These are phyloP conservation scores for Equus przewalskii DNA, from an alignment of 2,113 vertebrate species.

Conservation along the genomic window DNA sequence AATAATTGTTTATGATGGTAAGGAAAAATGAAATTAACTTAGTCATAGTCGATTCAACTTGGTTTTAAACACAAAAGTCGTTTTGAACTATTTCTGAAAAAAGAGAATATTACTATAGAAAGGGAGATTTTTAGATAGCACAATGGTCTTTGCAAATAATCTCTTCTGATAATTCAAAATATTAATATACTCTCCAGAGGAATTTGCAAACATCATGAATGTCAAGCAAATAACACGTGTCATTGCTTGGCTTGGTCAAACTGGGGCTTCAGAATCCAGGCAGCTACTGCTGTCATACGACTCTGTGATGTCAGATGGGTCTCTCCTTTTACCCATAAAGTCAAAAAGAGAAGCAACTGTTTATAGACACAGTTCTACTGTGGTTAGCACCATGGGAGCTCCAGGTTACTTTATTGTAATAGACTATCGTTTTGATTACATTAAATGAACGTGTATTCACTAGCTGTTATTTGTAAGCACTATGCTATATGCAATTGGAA, in stretches of 20 bases:
- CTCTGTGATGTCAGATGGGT: not conserved
- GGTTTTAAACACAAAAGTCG: not conserved
- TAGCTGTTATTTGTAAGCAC: not conserved
- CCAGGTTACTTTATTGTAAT: not conserved
- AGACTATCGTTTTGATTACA: not conserved
- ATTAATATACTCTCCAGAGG: not conserved
- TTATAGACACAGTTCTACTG: not conserved
- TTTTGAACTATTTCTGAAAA: not conserved
- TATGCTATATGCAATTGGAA: not conserved
- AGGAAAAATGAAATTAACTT: conserved; percentile 11
- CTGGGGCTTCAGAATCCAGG: rapidly evolving
- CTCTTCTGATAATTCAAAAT: not conserved
- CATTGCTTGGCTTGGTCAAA: not conserved
- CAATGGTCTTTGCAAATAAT: not conserved
- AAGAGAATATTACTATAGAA: not conserved
- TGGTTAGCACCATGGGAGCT: not conserved
- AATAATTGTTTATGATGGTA: not conserved
- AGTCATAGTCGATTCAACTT: not conserved
- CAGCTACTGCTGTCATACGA: not conserved
- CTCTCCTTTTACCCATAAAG: not conserved
- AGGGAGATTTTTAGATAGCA: not conserved
- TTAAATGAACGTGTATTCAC: not conserved
- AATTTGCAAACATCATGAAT: not conserved
- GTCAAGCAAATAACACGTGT: not conserved
- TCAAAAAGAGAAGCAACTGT: not conserved